Evolutionary conservation across 1,140 invertebrate genomes (phyloP), one percentile per base, ranked within the genome.

Genomic region (Zaprionus inermis): DNA sequence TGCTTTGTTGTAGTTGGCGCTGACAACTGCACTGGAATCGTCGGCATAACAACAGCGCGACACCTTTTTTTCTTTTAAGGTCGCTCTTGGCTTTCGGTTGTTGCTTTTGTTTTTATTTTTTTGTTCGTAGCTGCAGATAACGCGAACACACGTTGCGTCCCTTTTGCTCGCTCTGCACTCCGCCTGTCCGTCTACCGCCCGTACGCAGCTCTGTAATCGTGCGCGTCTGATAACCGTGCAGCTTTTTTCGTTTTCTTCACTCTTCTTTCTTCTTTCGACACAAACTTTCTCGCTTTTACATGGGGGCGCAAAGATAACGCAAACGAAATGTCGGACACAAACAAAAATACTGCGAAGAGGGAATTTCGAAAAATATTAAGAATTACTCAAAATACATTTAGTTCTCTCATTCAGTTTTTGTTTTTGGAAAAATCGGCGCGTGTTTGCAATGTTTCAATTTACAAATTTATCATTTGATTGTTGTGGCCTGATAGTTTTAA

Each of bases 101-200:
- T 51, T 67, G 24, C 41, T 57, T 10, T 68, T 41, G 18, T 36
- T 57, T 28, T 51, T 46, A 41, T 64, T 49, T 5, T 46, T 67
- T 68, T 46, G 28, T 69, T 74, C 51, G 65, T 60, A 36, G 64
- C 5, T 16, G 32, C 67, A 71, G 76, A 78, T 78, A 78, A 78
- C 68, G 57, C 61, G 72, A 18, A 54, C 49, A 71, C 76, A 63
- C 76, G 61, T 61, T 66, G 56, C 20, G 41, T 67, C 30, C 36
- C 32, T 65, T 44, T 44, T 44, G 6, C 51, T 30, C 49, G 32
- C 18, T 49, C 51, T 30, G 22, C 51, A 14, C 49, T 24, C 22
- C 5, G 24, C 14, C 41, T 55, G 54, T 32, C 10, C 16, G n/a
- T 34, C 11, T 28, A 14, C 16, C 20, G 18, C 16, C 20, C 20